These are phyloP conservation scores for Pyrocephalus nanus DNA, from an alignment of 2,797 vertebrate species.

Conservation along the genomic window DNA sequence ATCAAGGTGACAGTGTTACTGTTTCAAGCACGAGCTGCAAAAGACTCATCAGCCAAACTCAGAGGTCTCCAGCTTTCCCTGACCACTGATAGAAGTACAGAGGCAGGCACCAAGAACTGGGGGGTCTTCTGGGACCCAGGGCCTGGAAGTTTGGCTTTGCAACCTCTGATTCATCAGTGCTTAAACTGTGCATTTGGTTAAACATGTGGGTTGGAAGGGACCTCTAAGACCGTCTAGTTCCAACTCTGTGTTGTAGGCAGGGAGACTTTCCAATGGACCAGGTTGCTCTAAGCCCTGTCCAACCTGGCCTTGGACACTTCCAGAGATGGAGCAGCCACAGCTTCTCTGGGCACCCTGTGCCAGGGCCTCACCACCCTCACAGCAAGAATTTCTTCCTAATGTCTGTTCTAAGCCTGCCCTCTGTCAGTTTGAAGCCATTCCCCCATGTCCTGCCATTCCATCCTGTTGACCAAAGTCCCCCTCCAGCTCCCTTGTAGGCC, in stretches of 20 bases:
- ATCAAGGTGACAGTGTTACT: neutral
- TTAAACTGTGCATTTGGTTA: neutral
- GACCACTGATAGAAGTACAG: fast-evolving
- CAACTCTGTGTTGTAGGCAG: neutral
- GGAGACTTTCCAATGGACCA: neutral
- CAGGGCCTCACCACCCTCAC: fast-evolving
- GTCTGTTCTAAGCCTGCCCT: no score
- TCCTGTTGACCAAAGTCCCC: neutral
- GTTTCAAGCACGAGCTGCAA: neutral
- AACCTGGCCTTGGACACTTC: fast-evolving
- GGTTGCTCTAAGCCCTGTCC: neutral
- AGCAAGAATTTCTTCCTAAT: neutral
- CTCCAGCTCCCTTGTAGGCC: no score
- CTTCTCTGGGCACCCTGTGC: neutral
- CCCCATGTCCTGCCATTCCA: neutral
- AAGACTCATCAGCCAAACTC: neutral
- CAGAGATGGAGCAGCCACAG: neutral
- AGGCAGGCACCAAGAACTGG: neutral
- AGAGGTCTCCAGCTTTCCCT: neutral
- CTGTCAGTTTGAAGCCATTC: neutral
- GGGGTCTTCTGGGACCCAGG: neutral
- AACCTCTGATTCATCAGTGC: neutral
- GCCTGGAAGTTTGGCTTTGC: neutral
- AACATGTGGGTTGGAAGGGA: neutral
- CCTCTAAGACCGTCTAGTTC: neutral